Conservation (phyloP, 2,113 vertebrate genomes). For the Sander vitreus region DNA sequence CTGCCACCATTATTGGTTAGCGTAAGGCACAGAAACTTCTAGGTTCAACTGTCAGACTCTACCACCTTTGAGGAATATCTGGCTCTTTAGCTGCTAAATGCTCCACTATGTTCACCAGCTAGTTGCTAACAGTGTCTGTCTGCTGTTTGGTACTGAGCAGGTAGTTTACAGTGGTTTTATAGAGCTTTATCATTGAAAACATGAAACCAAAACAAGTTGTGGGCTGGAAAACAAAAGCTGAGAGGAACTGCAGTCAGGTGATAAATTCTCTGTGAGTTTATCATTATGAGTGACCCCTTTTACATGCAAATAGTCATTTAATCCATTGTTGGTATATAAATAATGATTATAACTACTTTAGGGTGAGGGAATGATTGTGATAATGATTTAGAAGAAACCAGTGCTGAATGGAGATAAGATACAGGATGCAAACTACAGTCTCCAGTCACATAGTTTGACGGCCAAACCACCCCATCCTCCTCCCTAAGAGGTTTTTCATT, state of each 20-base stretch:
- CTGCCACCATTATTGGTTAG: background rate
- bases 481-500: background rate
- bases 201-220: constrained; percentile 4
- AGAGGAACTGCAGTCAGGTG: background rate
- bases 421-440: background rate
- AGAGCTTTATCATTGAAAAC: constrained; percentile 38
- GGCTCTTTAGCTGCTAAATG: background rate
- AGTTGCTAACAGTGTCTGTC: background rate
- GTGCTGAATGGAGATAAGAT: background rate
- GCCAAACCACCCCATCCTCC: background rate
- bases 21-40: too few relatives aligned
- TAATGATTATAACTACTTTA: background rate
- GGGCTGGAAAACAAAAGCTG: constrained; percentile 5
- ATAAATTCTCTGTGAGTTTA: background rate
- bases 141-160: constrained; percentile 12
- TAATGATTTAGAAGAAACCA: background rate
- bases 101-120: constrained; percentile 1
- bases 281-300: background rate
- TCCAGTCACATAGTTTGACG: background rate
- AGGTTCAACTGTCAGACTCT: too few relatives aligned
- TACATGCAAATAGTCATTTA: background rate
- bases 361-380: background rate
- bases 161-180: background rate
- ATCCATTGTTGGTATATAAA: background rate
- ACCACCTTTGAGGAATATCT: background rate